Percentiles rank a stretch among this genome's conserved stretches.
Evolutionary conservation across 2,888 invertebrate genomes (phyloP).

Genomic region (Ochropacha duplaris): DNA sequence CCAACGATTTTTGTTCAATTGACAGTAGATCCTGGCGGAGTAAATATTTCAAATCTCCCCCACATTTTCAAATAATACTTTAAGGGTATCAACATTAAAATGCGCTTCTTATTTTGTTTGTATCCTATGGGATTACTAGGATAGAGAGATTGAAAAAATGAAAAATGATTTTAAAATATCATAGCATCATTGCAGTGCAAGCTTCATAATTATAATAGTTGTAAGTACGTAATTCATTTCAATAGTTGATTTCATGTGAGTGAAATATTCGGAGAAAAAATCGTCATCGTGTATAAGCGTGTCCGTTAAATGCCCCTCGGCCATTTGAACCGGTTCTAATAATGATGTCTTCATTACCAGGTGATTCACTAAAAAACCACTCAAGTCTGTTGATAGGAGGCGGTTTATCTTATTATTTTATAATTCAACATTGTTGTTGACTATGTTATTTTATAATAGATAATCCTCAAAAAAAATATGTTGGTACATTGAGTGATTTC

Average conservation of each 20-base stretch:
- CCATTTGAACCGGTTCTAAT: slow-evolving; percentile 67
- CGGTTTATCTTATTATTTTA: slow-evolving; percentile 28
- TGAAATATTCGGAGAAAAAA: slow-evolving; percentile 23
- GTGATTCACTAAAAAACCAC: slow-evolving; percentile 61
- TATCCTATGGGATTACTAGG: slow-evolving; percentile 51
- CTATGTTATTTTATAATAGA: slow-evolving; percentile 6
- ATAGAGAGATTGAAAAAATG: slow-evolving; percentile 39
- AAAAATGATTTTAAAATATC: slow-evolving; percentile 45
- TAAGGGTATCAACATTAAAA: slow-evolving; percentile 50
- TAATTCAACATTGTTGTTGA: slow-evolving; percentile 14
- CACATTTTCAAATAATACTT: slow-evolving; percentile 55
- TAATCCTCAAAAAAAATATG: slow-evolving; percentile 4
- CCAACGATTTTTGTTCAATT: slow-evolving; percentile 70
- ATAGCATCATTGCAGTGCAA: slow-evolving; percentile 9
- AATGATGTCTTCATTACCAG: slow-evolving; percentile 77
- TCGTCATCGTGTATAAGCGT: slow-evolving; percentile 19
- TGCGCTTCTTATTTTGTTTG: slow-evolving; percentile 48
- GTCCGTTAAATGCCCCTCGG: slow-evolving; percentile 42
- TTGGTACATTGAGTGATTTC: slow-evolving; percentile 8
- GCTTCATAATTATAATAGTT: not conserved
- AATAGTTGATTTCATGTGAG: not conserved
- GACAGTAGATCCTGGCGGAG: slow-evolving; percentile 59
- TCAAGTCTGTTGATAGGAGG: slow-evolving; percentile 37
- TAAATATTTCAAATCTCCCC: slow-evolving; percentile 62
- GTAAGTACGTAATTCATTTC: not conserved